Base-by-base conservation (phyloP, 2,113 vertebrate genomes). In the Nibea albiflora region DNA sequence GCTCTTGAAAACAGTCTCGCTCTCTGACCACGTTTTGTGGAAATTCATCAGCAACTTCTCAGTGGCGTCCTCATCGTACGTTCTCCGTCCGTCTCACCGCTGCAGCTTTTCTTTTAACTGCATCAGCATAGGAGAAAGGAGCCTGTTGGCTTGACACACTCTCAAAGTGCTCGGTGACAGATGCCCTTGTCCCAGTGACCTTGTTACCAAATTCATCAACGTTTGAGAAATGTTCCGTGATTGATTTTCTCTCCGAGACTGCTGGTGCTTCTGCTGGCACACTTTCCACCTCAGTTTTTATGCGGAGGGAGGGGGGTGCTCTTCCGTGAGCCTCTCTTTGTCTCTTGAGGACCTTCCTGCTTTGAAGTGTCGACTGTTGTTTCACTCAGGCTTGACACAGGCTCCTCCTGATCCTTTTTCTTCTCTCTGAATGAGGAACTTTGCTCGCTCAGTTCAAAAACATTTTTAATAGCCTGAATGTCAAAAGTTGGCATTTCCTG, bases 111-210 rank as follows among this genome's bases (percentile, higher is more conserved):
- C 93, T 95, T 72, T 95, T 96, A 1, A 97, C 96, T 2, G 96
- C 96, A 56, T 97, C 97, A 69, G 97, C 97, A 7, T 98, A 98
- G 14, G 97, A 97, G 14, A 97, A 96, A 6, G 96, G 95, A 14
- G 79, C 90, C 26, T 71, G 92, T 60, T 93, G 91, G 11, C 93
- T 78, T n/a, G 92, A 92, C 47, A 86, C 39, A 1, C 89, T 92
- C 73, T 95, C 91, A 3, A 93, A 92, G 84, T 91, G 91, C 53
- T 73, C 89, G 26, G 93, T 93, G 31, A 95, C 80, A 47, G 94
- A 89, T 4, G 92, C 93, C 87, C 85, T 92, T 16, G 93, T 94
- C 81, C 91, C 94, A 0, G 72, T 91, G 24, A 91, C 86, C 56
- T 89, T 94, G 89, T 90, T 94, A 84, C 95, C 94, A 79, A 95